Evolutionary conservation across 2,888 invertebrate species (phyloP), one percentile per base, ranked within the genome.

Genomic region (Limnephilus marmoratus): DNA sequence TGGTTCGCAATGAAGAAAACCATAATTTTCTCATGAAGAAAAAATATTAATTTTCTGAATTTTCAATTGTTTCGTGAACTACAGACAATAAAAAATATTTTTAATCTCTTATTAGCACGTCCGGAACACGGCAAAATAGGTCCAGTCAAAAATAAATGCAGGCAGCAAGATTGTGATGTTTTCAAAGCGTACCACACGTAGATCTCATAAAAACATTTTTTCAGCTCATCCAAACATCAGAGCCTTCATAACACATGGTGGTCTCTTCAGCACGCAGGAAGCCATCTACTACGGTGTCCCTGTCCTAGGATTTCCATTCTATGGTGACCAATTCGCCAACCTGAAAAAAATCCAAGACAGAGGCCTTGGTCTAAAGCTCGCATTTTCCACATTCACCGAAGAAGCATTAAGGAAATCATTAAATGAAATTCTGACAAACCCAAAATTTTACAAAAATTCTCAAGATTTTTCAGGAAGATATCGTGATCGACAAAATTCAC

Each of bases 241-340:
- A 93, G 94, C 96, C 0, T 97, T 97, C 93, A 96, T 97, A 92
- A 96, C 96, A 12, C 96, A 97, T 94, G 97, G 97, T 53, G 97
- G 97, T 0, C 95, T 96, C 85, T 95, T 97, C 94, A 96, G 97
- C 93, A 95, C 96, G 24, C 96, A 96, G 93, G 97, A 97, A 94
- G 95, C 97, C 0, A 95, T 96, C 41, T 95, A 95, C 92, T 95
- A 95, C 82, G 95, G 95, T 34, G 96, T 96, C 80, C 96, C 96
- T 4, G 95, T 97, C 90, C 94, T 97, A 90, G 96, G 96, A 85
- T 95, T 97, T 93, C 96, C 97, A 68, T 94, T 96, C 41, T 95
- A 95, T 80, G 95, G 95, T 37, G 96, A 97, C 93, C 96, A 97
- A 94, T 94, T 95, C 88, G 94, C 95, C 5, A 96, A 96, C 94